Conservation (phyloP, 2,888 invertebrate species). For the Bruchidius siliquastri region DNA sequence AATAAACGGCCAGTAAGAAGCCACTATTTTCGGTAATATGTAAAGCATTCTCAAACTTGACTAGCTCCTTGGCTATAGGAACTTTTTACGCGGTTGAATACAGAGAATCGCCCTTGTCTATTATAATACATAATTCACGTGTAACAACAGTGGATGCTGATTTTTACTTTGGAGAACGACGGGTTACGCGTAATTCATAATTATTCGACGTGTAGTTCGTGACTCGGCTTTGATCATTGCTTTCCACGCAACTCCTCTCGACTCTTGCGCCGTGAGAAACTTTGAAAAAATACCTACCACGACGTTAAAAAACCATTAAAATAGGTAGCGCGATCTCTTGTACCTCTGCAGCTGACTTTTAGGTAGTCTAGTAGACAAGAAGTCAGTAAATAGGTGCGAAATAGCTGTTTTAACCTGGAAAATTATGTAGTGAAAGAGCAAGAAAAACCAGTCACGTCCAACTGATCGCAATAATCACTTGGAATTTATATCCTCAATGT, state of each 20-base stretch:
- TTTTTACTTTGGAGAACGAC: background rate
- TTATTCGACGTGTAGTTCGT: constrained; percentile 27
- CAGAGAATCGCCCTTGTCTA: background rate
- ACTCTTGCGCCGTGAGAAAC: constrained; percentile 27
- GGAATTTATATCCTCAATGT: no score
- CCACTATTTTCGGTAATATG: no score
- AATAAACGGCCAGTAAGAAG: no score
- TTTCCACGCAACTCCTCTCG: constrained; percentile 18
- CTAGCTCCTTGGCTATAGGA: background rate
- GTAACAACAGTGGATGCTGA: constrained; percentile 14
- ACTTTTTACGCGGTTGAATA: background rate
- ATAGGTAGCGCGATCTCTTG: constrained; percentile 12
- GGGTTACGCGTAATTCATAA: constrained; percentile 21
- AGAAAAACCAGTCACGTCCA: no score
- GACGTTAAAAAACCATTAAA: constrained; percentile 20
- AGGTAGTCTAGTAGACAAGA: background rate
- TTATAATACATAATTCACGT: constrained; percentile 19
- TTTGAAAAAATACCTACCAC: constrained; percentile 26
- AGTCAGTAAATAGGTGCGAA: no score
- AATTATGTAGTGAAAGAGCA: no score
- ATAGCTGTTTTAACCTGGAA: no score
- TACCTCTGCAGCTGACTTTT: background rate
- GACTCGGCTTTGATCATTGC: constrained; percentile 16
- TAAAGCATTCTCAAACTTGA: no score
- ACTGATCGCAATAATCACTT: no score